These are phyloP conservation scores for Chionomys nivalis DNA, from an alignment of 2,113 vertebrate species.

Conservation along the genomic window DNA sequence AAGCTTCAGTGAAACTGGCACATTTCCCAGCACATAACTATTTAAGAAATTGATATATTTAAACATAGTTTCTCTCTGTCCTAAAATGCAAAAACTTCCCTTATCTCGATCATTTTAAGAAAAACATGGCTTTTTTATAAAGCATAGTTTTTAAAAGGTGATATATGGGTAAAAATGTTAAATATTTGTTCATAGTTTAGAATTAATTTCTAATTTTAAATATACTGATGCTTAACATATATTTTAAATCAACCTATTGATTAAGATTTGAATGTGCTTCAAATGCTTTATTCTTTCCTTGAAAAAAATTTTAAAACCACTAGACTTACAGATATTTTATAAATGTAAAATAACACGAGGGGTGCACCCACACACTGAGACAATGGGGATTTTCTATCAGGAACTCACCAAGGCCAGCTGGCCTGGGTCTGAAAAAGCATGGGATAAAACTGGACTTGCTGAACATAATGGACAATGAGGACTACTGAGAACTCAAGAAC, in stretches of 20 bases:
- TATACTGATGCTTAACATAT: neutral
- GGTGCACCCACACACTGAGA: too few relatives aligned
- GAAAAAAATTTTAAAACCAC: conserved; percentile 27
- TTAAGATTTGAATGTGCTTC: conserved; percentile 29
- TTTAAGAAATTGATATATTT: neutral
- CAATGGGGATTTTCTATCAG: too few relatives aligned
- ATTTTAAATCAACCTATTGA: neutral
- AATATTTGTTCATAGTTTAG: neutral
- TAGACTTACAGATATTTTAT: neutral
- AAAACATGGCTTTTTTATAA: neutral
- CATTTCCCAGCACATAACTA: neutral
- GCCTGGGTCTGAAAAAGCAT: too few relatives aligned
- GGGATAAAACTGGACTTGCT: too few relatives aligned
- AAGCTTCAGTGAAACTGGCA: neutral
- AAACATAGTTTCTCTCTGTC: neutral
- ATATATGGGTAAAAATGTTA: neutral
- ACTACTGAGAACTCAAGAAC: too few relatives aligned
- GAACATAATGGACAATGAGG: too few relatives aligned
- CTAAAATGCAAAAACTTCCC: neutral
- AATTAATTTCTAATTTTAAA: conserved; percentile 25
- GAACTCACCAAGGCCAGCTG: too few relatives aligned
- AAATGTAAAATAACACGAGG: conserved; percentile 47
- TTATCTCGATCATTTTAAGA: neutral
- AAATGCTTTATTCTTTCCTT: conserved; percentile 29
- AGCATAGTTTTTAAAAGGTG: conserved; percentile 16